phyloP scores from a whole-genome alignment of 2,113 vertebrate genomes.

The Larimichthys polyactis region DNA sequence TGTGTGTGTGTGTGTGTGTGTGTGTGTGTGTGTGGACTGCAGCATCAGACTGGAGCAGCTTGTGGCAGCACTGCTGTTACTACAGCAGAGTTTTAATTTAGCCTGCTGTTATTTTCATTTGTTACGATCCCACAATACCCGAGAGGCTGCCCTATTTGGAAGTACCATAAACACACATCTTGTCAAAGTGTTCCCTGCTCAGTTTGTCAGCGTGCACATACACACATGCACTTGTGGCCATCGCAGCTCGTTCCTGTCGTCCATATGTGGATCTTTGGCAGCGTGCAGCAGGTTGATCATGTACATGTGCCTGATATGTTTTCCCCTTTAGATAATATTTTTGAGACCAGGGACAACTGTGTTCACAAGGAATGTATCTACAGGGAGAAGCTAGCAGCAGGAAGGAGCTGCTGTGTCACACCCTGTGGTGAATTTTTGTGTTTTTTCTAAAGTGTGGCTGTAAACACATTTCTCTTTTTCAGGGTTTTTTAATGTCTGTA shows the following conservation, averaged over 20 bases:
- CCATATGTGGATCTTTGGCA: conserved; percentile 6
- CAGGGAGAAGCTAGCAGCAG: not conserved
- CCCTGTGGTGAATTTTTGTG: not conserved
- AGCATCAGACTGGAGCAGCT: not conserved
- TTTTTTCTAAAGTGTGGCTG: conserved; percentile 16
- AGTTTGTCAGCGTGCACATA: conserved; percentile 13
- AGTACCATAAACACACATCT: conserved; percentile 30
- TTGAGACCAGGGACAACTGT: conserved; percentile 17
- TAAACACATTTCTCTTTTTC: conserved; percentile 1
- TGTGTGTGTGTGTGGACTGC: not conserved
- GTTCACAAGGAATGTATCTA: conserved; percentile 6
- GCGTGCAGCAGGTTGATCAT: conserved; percentile 1
- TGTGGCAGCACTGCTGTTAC: conserved; percentile 16
- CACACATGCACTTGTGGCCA: conserved; percentile 9
- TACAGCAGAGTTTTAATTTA: conserved; percentile 1
- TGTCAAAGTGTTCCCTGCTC: conserved; percentile 6
- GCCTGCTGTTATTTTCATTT: conserved; percentile 33
- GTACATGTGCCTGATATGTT: conserved; percentile 11
- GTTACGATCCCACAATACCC: conserved; percentile 25
- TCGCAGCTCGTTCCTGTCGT: not conserved
- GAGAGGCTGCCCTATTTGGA: conserved; percentile 4
- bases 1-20: not conserved
- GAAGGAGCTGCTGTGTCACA: not conserved
- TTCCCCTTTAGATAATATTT: conserved; percentile 19
- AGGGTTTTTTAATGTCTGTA: not conserved